Evolutionary conservation across 2,888 invertebrate species (phyloP).

Genomic region (Agrotis exclamationis): DNA sequence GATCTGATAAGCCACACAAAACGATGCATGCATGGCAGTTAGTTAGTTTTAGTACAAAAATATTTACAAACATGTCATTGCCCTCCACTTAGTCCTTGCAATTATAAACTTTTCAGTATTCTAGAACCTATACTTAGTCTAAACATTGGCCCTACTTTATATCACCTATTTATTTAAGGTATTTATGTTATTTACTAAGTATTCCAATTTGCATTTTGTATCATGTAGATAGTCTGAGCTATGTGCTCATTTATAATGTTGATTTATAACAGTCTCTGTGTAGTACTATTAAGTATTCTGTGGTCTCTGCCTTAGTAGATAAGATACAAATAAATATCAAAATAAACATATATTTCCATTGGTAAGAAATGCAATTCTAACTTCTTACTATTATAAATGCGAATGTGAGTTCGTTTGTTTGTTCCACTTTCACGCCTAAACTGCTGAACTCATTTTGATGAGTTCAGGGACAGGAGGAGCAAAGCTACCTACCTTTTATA

Average conservation of each 20-base stretch:
- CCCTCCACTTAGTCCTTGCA: too few relatives aligned
- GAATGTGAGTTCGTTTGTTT: too few relatives aligned
- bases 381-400: too few relatives aligned
- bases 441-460: background rate
- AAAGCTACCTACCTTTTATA: background rate
- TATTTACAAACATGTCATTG: too few relatives aligned
- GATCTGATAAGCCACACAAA: too few relatives aligned
- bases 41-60: background rate
- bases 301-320: too few relatives aligned
- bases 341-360: background rate
- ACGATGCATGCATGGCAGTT: too few relatives aligned
- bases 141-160: background rate
- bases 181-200: background rate
- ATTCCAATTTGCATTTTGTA: constrained; percentile 15
- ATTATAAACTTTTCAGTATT: background rate
- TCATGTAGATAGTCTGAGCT: constrained; percentile 16
- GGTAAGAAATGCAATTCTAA: background rate
- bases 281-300: too few relatives aligned
- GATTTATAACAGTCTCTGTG: background rate
- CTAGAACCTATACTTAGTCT: background rate
- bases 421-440: too few relatives aligned
- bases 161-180: background rate
- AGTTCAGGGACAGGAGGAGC: too few relatives aligned
- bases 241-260: constrained; percentile 3
- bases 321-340: too few relatives aligned